Base-by-base conservation (phyloP, 2,113 vertebrate genomes). In the Myiopsitta monachus region DNA sequence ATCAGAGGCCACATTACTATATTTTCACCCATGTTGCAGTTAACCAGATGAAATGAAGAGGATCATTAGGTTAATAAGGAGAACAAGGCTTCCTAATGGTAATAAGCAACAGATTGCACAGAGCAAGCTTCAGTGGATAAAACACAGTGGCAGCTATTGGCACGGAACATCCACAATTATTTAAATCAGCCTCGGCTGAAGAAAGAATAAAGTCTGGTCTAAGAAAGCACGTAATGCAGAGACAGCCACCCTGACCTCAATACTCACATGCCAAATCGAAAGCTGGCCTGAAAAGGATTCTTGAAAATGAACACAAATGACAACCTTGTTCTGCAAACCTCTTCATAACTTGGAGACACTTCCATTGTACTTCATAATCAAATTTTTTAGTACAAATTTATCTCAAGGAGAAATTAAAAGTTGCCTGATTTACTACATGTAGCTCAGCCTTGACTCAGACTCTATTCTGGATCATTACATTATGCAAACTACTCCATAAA, bases 391-490 rank as follows among this genome's bases (percentile, higher is more conserved):
- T 36, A 26, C 4, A 3, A 70, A 87, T 49, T 70, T 91, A 61
- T 10, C 44, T 77, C 73, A 63, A 62, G 66, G 62, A 61, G 70
- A 94, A 96, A 93, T 81, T 68, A 91, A 66, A 59, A 93, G 59
- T 94, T 96, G 84, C 66, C 69, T 68, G 49, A 94, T 86, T 86
- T 90, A 64, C 78, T 66, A 79, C 11, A 22, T 49, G 69, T 68
- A 41, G 63, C 74, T 94, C 66, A 93, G 86, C 87, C 88, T 96
- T 92, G 94, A 95, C 91, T 96, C 94, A 91, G 57, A 74, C 61
- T 96, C 95, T 94, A 95, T 95, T 97, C 80, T 88, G 91, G 90
- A 88, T 44, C 59, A 68, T 72, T 82, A 82, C 59, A 85, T 97
- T 93, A 92, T 78, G 78, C 54, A 92, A 96, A 96, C 78, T 72